A percentile compares a stretch with the other conserved stretches of the same genome.
Conservation (phyloP, 1,140 invertebrate genomes). For the Monomorium pharaonis region DNA sequence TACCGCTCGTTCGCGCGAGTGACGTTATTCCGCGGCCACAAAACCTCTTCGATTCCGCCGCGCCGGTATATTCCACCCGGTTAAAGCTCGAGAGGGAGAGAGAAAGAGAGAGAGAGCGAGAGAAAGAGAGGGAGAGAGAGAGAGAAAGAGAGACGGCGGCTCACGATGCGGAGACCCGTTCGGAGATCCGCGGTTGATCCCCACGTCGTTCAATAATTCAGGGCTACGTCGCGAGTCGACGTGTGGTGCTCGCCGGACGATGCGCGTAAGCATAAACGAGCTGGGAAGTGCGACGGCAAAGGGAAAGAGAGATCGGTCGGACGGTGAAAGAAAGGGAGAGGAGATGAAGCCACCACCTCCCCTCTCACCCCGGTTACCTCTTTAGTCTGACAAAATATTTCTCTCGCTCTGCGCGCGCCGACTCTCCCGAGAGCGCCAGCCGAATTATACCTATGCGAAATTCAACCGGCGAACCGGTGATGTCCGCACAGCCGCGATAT, state of each 20-base stretch:
- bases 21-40: constrained; percentile 52
- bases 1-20: constrained; percentile 45
- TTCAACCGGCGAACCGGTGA: constrained; percentile 64
- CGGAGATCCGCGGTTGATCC: constrained; percentile 70
- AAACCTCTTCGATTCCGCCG: constrained; percentile 57
- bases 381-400: constrained; percentile 79
- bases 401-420: constrained; percentile 71
- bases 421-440: constrained; percentile 65
- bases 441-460: constrained; percentile 55
- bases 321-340: constrained; percentile 62
- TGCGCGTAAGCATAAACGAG: constrained; percentile 74
- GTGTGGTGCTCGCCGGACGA: constrained; percentile 66
- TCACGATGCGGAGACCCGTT: constrained; percentile 57
- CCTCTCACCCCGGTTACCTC: constrained; percentile 73
- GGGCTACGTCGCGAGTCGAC: constrained; percentile 64
- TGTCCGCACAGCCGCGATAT: constrained; percentile 40
- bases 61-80: constrained; percentile 45
- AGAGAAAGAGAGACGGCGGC: too few species aligned
- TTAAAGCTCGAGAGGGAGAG: constrained; percentile 66
- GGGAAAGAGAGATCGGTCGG: constrained; percentile 38
- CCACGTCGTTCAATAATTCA: constrained; percentile 76
- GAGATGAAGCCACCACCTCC: constrained; percentile 56
- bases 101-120: too few species aligned
- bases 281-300: constrained; percentile 55
- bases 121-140: too few species aligned